These are phyloP conservation scores for Zaprionus davidi DNA, from an alignment of 1,140 invertebrate species.

Conservation along the genomic window DNA sequence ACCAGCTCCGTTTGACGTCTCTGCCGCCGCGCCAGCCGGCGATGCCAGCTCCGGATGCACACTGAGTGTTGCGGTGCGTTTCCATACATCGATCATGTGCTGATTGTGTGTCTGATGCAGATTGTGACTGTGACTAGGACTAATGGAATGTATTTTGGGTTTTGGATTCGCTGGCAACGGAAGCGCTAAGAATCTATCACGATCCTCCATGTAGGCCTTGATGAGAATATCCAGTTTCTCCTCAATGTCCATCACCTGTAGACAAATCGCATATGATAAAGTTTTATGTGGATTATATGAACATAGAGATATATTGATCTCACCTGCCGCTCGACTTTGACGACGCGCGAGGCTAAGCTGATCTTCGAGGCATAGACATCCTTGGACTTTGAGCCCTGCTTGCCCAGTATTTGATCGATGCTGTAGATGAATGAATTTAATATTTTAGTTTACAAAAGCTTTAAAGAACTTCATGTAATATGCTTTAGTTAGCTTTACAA, in stretches of 20 bases:
- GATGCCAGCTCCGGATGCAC: conserved; percentile 70
- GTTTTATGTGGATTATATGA: neutral
- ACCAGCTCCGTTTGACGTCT: conserved; percentile 52
- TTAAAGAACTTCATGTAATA: neutral
- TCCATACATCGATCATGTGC: conserved; percentile 76
- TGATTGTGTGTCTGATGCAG: conserved; percentile 69
- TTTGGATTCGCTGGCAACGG: conserved; percentile 83
- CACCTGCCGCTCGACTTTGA: conserved; percentile 98
- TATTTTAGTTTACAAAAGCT: neutral
- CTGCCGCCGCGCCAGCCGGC: conserved; percentile 13
- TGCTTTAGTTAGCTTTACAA: neutral
- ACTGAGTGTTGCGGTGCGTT: conserved; percentile 84
- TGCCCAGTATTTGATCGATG: conserved; percentile 96
- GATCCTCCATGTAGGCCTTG: conserved; percentile 96
- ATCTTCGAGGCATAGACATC: conserved; percentile 97
- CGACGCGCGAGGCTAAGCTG: conserved; percentile 95
- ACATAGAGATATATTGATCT: conserved; percentile 50
- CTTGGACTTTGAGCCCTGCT: conserved; percentile 95
- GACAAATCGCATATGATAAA: neutral
- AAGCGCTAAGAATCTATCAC: conserved; percentile 87
- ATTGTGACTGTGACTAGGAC: conserved; percentile 76
- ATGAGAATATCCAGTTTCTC: conserved; percentile 96
- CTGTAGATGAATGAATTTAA: conserved; percentile 28
- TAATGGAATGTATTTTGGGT: conserved; percentile 84
- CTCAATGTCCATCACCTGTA: conserved; percentile 96